Evolutionary conservation across 2,113 vertebrate genomes (phyloP).

Genomic region (Cyprinodon variegatus): DNA sequence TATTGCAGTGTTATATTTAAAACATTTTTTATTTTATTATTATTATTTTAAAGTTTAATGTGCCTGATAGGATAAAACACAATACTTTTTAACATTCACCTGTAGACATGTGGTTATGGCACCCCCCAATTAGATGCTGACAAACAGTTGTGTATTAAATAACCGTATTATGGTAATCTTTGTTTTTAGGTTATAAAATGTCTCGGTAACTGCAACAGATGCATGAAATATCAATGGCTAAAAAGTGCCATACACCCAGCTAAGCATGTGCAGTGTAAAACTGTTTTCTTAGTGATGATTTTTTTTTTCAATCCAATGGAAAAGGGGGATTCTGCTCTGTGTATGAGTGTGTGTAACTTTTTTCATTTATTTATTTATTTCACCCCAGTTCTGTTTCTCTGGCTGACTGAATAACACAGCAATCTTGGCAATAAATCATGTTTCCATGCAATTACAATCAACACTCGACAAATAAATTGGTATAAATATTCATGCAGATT

Average conservation of each 20-base stretch:
- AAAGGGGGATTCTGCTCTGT: conserved; percentile 16
- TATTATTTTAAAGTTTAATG: too few species aligned
- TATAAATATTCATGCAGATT: conserved; percentile 82
- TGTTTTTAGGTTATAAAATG: neutral
- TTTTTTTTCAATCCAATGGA: conserved; percentile 50
- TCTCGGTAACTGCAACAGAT: neutral
- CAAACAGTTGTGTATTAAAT: neutral
- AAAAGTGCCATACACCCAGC: conserved; percentile 22
- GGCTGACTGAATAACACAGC: conserved; percentile 69
- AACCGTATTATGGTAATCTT: neutral
- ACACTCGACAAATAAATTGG: conserved; percentile 79
- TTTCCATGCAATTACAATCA: conserved; percentile 83
- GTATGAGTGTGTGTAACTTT: conserved; percentile 25
- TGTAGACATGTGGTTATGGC: too few species aligned
- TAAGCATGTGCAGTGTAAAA: conserved; percentile 27
- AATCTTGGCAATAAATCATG: conserved; percentile 81
- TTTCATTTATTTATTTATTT: conserved; percentile 71
- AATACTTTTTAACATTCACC: too few species aligned
- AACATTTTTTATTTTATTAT: too few species aligned
- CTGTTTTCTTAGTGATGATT: conserved; percentile 47
- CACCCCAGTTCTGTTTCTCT: conserved; percentile 47
- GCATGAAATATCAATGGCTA: neutral
- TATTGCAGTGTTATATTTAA: too few species aligned
- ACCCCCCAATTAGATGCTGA: neutral
- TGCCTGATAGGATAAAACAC: too few species aligned